phyloP scores from a whole-genome alignment of 1,140 invertebrate genomes.

The Drosophila takahashii region DNA sequence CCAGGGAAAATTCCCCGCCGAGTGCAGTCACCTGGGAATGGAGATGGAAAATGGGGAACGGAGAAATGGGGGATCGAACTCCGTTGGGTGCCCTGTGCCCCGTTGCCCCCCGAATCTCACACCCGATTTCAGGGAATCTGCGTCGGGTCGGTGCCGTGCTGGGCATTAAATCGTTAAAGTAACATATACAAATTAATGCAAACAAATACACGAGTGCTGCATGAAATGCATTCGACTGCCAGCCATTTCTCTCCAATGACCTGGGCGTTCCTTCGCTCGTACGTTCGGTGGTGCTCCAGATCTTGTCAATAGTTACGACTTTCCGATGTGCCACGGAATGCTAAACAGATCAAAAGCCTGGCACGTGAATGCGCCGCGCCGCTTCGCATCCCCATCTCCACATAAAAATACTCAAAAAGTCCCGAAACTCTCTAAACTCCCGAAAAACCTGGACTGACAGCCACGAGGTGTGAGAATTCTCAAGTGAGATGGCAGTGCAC shows the following conservation, averaged over 20 bases:
- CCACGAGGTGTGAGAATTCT: conserved; percentile 74
- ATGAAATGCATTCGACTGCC: conserved; percentile 32
- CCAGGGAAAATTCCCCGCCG: conserved; percentile 22
- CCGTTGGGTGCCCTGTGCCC: conserved; percentile 35
- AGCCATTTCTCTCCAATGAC: conserved; percentile 14
- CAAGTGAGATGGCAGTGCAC: conserved; percentile 72
- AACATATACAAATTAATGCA: conserved; percentile 82
- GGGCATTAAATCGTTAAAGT: conserved; percentile 77
- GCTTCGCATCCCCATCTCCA: neutral
- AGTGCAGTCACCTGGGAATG: conserved; percentile 72
- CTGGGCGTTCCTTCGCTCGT: conserved; percentile 3
- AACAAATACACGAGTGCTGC: conserved; percentile 69
- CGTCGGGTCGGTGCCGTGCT: conserved; percentile 51
- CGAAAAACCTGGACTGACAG: conserved; percentile 33
- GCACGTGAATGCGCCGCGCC: conserved; percentile 51
- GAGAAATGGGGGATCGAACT: conserved; percentile 45
- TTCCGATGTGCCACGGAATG: conserved; percentile 77
- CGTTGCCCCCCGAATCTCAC: neutral
- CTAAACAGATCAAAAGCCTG: conserved; percentile 78
- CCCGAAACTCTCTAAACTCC: conserved; percentile 5
- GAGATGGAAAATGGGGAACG: conserved; percentile 11
- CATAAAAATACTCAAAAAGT: neutral
- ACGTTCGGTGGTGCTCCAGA: conserved; percentile 37
- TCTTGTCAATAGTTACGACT: conserved; percentile 79
- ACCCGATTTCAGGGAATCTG: conserved; percentile 26